phyloP scores from a whole-genome alignment of 1,140 invertebrate species.

The Coenobita brevimanus region DNA sequence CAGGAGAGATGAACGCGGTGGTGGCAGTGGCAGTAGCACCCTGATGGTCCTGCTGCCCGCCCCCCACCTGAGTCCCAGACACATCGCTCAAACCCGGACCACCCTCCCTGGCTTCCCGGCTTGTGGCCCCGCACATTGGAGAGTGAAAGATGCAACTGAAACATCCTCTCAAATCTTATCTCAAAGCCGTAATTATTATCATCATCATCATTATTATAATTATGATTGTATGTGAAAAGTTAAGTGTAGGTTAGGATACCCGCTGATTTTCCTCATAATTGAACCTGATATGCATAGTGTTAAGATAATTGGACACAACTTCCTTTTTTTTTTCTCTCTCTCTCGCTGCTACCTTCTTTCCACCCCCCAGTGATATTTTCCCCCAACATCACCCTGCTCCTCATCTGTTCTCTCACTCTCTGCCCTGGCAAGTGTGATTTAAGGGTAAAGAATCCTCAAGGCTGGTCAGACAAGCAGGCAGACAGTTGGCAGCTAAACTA shows the following conservation, averaged over 20 bases:
- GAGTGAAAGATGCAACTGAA: conserved; percentile 64
- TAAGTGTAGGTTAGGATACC: conserved; percentile 58
- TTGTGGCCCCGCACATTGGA: conserved; percentile 26
- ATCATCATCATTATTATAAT: conserved; percentile 47
- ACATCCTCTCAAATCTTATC: conserved; percentile 33
- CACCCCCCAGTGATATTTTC: too few species aligned
- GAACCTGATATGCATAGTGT: conserved; percentile 62
- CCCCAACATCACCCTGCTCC: not conserved
- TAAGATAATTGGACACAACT: conserved; percentile 56
- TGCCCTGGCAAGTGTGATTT: conserved; percentile 40
- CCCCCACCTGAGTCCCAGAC: too few species aligned
- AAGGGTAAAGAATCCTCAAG: not conserved
- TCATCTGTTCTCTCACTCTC: conserved; percentile 42
- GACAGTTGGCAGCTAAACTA: too few species aligned
- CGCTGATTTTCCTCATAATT: conserved; percentile 49
- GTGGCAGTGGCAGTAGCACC: not conserved
- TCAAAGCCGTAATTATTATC: conserved; percentile 27
- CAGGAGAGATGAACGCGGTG: not conserved
- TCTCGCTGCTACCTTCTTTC: not conserved
- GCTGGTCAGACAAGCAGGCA: not conserved
- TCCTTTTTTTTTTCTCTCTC: conserved; percentile 34
- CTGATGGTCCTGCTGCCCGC: too few species aligned
- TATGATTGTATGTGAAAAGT: conserved; percentile 61
- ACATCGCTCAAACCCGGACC: too few species aligned
- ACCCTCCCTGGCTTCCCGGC: not conserved